A percentile compares a stretch with the other conserved stretches of the same genome.
These are phyloP conservation scores for Amiota minor DNA, from an alignment of 2,888 invertebrate genomes.

Conservation along the genomic window DNA sequence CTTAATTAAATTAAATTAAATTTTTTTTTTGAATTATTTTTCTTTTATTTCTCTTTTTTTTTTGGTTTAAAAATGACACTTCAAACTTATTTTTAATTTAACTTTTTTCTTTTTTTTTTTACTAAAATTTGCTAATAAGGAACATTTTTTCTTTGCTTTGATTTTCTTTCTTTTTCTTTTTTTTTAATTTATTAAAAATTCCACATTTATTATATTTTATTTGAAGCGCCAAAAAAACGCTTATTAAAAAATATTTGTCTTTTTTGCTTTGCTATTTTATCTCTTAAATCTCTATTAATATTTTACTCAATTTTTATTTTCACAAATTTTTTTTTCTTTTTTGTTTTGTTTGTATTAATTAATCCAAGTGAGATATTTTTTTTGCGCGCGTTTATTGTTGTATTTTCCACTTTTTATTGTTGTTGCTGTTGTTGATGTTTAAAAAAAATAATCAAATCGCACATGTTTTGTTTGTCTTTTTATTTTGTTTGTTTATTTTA, in stretches of 20 bases:
- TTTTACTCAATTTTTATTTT: no score
- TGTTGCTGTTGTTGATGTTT: conserved; percentile 33
- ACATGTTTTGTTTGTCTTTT: conserved; percentile 39
- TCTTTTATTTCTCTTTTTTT: conserved; percentile 47
- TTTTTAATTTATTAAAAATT: conserved; percentile 26
- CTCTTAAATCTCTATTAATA: conserved; percentile 14
- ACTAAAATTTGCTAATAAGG: conserved; percentile 69
- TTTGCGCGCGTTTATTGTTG: conserved; percentile 29
- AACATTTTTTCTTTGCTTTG: conserved; percentile 62
- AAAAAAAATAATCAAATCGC: conserved; percentile 8
- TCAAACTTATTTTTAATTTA: conserved; percentile 48
- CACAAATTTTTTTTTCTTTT: conserved; percentile 22
- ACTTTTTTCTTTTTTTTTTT: conserved; percentile 39
- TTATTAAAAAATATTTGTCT: conserved; percentile 6
- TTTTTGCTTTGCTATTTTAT: conserved; percentile 32
- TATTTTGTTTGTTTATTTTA: conserved; percentile 32
- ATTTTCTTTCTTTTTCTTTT: conserved; percentile 40
- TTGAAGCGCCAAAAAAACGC: conserved; percentile 18
- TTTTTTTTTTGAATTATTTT: conserved; percentile 9
- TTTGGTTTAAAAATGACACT: conserved; percentile 69
- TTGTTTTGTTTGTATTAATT: conserved; percentile 22
- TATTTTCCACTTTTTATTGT: conserved; percentile 21
- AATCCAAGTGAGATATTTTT: conserved; percentile 13
- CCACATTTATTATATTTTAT: conserved; percentile 27
- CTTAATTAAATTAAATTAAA: background rate